A percentile compares a stretch with the other conserved stretches of the same genome.
phyloP scores from a whole-genome alignment of 2,113 vertebrate genomes.

The Malurus elegans region DNA sequence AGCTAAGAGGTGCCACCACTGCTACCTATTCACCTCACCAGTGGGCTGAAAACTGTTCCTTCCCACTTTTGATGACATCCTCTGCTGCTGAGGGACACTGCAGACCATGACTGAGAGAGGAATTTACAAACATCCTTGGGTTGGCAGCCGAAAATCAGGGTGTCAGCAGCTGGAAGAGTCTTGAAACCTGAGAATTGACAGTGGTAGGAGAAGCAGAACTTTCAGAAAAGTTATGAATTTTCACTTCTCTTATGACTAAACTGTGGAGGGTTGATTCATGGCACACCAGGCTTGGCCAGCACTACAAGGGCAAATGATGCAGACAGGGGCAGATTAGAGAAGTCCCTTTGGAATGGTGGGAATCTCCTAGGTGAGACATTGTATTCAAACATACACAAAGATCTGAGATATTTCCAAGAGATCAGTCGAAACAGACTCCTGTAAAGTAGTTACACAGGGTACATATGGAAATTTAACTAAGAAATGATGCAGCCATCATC shows the following conservation, averaged over 20 bases:
- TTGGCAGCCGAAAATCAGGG: rapidly evolving
- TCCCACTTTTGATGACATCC: not conserved
- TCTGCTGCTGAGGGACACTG: not conserved
- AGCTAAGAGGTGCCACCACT: not conserved
- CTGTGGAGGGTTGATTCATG: not conserved
- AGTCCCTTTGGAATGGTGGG: not conserved
- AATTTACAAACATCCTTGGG: not conserved
- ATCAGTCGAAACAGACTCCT: not conserved
- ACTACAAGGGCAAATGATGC: not conserved
- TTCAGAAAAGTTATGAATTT: not conserved
- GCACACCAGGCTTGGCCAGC: not conserved
- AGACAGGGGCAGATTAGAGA: not conserved
- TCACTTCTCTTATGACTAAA: not conserved
- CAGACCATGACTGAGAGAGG: not conserved
- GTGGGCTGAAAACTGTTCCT: not conserved
- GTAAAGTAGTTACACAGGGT: not conserved
- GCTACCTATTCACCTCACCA: not conserved
- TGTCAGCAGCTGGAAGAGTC: not conserved
- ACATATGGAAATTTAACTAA: not conserved
- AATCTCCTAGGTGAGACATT: not conserved
- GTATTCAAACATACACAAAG: not conserved
- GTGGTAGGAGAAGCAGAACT: not conserved
- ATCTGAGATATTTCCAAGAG: not conserved
- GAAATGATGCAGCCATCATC: not conserved
- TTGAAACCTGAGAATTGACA: not conserved